These are phyloP conservation scores for Furnarius figulus DNA, from an alignment of 2,113 vertebrate species.

Conservation along the genomic window DNA sequence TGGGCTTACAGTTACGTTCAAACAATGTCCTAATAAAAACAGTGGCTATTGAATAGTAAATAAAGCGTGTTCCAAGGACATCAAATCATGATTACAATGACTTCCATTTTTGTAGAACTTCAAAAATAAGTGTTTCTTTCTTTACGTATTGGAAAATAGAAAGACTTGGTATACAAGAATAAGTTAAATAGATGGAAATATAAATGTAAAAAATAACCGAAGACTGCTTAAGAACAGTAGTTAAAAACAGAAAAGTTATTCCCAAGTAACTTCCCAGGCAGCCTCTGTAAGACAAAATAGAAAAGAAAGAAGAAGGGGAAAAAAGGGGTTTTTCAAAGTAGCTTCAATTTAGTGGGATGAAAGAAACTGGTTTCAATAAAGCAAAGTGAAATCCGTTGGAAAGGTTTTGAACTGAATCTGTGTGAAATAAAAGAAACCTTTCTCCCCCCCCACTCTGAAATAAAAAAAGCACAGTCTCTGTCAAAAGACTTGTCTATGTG, in stretches of 20 bases:
- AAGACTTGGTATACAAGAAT: not conserved
- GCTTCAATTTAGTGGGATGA: not conserved
- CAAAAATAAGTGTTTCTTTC: conserved; percentile 4
- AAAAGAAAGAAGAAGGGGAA: not conserved
- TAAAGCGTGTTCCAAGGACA: conserved; percentile 19
- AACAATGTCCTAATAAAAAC: conserved; percentile 50
- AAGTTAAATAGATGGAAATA: conserved; percentile 14
- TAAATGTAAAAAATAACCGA: not conserved
- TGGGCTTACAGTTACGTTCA: conserved; percentile 12
- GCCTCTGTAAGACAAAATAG: not conserved
- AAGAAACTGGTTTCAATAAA: not conserved
- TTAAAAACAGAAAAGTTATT: not conserved
- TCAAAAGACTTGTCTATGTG: not conserved
- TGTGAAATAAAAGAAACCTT: not conserved
- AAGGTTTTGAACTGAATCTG: not conserved
- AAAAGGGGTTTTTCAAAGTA: not conserved
- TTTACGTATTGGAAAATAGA: conserved; percentile 21
- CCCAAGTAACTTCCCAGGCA: not conserved
- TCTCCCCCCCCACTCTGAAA: not conserved
- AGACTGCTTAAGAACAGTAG: not conserved
- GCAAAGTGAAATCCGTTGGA: not conserved
- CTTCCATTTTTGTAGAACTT: conserved; percentile 38
- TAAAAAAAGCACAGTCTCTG: not conserved
- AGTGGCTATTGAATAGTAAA: conserved; percentile 40
- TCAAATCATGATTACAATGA: conserved; percentile 20